Conservation (phyloP, 2,113 vertebrate genomes). For the Panthera uncia region DNA sequence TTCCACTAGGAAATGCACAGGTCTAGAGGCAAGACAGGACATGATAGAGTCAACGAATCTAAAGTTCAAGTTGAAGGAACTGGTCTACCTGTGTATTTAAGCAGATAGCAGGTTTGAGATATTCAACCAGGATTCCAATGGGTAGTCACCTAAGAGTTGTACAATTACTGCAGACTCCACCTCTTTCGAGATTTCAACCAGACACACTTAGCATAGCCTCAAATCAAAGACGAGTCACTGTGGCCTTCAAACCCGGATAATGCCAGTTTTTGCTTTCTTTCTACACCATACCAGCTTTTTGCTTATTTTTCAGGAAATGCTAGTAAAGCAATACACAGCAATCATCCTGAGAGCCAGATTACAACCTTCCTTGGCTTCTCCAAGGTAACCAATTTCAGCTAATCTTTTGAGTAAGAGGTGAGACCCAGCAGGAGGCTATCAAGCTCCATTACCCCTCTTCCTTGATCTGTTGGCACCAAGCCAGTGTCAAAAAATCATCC, state of each 20-base stretch:
- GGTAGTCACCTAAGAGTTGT: background rate
- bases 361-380: background rate
- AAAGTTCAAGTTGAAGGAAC: background rate
- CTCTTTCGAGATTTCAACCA: background rate
- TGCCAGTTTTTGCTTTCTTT: conserved; percentile 4
- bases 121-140: background rate
- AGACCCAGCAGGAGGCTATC: background rate
- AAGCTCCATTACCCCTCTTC: background rate
- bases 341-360: background rate
- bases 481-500: background rate
- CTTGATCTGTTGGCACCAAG: background rate
- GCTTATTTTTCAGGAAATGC: background rate
- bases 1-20: background rate
- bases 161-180: background rate
- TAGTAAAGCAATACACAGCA: background rate
- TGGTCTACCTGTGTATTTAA: background rate
- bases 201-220: background rate
- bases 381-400: background rate
- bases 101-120: background rate
- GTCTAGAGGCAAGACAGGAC: background rate
- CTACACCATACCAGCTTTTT: background rate
- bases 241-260: background rate
- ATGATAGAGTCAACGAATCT: background rate
- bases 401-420: background rate
- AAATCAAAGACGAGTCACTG: background rate